phyloP scores from a whole-genome alignment of 2,113 vertebrate genomes.

The Podilymbus podiceps region DNA sequence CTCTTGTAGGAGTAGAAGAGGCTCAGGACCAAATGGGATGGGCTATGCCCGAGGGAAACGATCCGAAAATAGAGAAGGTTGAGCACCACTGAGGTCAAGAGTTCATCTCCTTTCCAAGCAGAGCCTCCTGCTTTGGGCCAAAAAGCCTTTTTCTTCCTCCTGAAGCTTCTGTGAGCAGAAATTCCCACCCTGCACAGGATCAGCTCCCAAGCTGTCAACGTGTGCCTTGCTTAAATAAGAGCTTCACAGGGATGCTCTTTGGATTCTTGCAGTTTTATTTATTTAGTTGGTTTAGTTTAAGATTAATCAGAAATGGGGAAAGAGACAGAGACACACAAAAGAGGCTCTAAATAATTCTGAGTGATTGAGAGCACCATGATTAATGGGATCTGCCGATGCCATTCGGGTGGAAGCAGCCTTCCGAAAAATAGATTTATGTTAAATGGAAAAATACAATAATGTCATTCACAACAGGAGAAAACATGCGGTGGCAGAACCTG shows the following conservation, averaged over 20 bases:
- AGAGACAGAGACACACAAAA: slow-evolving; percentile 35
- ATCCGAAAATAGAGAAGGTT: neutral
- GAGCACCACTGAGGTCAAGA: neutral
- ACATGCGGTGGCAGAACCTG: neutral
- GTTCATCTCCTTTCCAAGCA: neutral
- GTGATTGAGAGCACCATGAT: slow-evolving; percentile 61
- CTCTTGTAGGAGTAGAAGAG: neutral
- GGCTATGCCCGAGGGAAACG: neutral
- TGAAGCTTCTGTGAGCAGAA: neutral
- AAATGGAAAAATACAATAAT: slow-evolving; percentile 62
- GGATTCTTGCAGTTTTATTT: slow-evolving; percentile 36
- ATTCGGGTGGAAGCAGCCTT: slow-evolving; percentile 49
- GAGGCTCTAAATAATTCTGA: slow-evolving; percentile 62
- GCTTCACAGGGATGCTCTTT: slow-evolving; percentile 9
- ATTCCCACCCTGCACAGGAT: neutral
- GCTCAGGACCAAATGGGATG: neutral
- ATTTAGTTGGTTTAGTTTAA: slow-evolving; percentile 51
- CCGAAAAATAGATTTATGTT: slow-evolving; percentile 63
- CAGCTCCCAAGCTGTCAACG: neutral
- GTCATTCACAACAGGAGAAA: slow-evolving; percentile 55
- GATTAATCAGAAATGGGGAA: slow-evolving; percentile 58
- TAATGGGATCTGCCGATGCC: slow-evolving; percentile 58
- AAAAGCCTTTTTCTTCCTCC: neutral
- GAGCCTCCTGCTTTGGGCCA: neutral
- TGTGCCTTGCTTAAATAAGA: neutral